Evolutionary conservation across 2,797 vertebrate species (phyloP).

Genomic region (Menidia menidia): DNA sequence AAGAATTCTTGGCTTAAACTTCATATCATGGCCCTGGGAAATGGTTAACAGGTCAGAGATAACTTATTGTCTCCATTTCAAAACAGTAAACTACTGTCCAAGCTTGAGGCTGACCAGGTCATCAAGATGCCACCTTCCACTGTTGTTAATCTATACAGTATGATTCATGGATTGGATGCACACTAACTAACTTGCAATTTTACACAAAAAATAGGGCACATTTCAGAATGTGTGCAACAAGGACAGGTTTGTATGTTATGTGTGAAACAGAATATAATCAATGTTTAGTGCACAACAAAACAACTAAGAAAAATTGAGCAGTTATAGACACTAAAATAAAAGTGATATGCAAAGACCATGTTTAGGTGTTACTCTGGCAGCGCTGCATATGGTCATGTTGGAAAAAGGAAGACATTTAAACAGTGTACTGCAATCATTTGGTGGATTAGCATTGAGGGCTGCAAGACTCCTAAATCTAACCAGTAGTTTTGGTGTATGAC

Average conservation of each 20-base stretch:
- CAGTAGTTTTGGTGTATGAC: background rate
- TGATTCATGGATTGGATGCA: background rate
- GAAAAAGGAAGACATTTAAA: too few species aligned
- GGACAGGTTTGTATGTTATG: background rate
- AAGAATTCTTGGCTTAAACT: constrained; percentile 5
- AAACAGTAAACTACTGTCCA: background rate
- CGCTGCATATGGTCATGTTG: background rate
- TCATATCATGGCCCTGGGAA: background rate
- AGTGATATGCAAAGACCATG: background rate
- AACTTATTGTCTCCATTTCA: background rate
- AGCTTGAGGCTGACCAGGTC: constrained; percentile 3
- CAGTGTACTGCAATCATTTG: too few species aligned
- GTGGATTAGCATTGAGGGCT: too few species aligned
- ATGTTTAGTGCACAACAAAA: background rate
- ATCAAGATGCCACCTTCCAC: constrained; percentile 6
- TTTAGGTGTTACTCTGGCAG: background rate
- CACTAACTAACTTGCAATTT: background rate
- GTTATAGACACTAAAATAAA: background rate
- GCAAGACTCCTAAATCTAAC: background rate
- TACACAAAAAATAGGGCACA: background rate
- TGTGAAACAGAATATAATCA: background rate
- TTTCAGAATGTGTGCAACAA: background rate
- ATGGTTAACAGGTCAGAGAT: background rate
- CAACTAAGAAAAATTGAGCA: background rate
- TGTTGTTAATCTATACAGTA: background rate